A percentile compares a stretch with the other conserved stretches of the same genome.
Evolutionary conservation across 2,113 vertebrate genomes (phyloP).

Genomic region (Xiphophorus hellerii): DNA sequence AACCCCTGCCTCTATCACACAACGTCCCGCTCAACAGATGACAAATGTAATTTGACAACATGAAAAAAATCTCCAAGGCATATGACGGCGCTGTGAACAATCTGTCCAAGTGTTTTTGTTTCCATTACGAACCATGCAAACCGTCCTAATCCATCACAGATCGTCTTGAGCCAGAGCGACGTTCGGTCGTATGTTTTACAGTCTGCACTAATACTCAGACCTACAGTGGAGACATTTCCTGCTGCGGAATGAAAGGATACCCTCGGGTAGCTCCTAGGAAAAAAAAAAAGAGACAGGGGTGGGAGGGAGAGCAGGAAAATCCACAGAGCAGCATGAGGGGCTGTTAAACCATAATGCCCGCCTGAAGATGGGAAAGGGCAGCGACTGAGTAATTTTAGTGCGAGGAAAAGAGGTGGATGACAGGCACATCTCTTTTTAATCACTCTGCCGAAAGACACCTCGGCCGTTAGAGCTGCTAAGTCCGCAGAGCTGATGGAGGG

Average conservation of each 20-base stretch:
- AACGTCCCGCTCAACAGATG: neutral
- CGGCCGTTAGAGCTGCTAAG: conserved; percentile 39
- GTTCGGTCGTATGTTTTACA: conserved; percentile 10
- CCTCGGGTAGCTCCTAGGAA: conserved; percentile 20
- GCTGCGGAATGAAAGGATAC: conserved; percentile 22
- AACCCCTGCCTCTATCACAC: neutral
- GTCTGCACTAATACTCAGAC: conserved; percentile 8
- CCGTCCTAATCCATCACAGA: neutral
- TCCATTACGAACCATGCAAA: neutral
- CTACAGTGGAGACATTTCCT: conserved; percentile 14
- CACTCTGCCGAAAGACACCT: conserved; percentile 44
- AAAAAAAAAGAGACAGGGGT: conserved; percentile 16
- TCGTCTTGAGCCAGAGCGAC: neutral
- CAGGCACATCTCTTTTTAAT: conserved; percentile 56
- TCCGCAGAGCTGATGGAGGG: conserved; percentile 23
- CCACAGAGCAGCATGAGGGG: conserved; percentile 15
- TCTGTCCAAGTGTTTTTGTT: neutral
- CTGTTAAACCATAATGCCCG: conserved; percentile 18
- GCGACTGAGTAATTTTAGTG: conserved; percentile 43
- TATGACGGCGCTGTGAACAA: too few species aligned
- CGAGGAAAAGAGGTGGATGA: conserved; percentile 6
- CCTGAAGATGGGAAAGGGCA: conserved; percentile 45
- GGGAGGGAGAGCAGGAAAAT: neutral
- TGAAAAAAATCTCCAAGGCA: neutral
- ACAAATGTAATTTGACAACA: neutral